Evolutionary conservation across 2,888 invertebrate species (phyloP).

Genomic region (Pilophorus perplexus): DNA sequence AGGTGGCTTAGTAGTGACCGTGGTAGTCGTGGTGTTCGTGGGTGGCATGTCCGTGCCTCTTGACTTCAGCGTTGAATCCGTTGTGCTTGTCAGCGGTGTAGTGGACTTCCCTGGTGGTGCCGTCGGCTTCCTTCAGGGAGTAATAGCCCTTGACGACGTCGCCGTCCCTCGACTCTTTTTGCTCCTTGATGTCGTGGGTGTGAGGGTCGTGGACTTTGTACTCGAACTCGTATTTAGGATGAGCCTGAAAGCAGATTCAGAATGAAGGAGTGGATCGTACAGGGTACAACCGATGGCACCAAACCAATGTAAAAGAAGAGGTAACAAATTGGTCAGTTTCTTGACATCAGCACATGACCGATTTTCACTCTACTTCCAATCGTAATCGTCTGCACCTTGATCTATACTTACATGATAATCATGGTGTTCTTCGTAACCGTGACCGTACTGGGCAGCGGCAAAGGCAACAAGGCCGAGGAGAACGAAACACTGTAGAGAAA

Average conservation of each 20-base stretch:
- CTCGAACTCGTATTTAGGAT: slow-evolving; percentile 50
- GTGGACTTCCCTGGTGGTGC: slow-evolving; percentile 48
- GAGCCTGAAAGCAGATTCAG: slow-evolving; percentile 33
- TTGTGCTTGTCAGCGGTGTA: slow-evolving; percentile 49
- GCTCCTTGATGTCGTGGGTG: slow-evolving; percentile 34
- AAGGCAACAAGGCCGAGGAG: slow-evolving; percentile 24
- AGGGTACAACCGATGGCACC: no score
- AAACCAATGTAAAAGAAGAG: no score
- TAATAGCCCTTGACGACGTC: slow-evolving; percentile 49
- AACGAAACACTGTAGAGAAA: slow-evolving; percentile 10
- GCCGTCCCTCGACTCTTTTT: slow-evolving; percentile 52
- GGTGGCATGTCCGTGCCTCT: slow-evolving; percentile 46
- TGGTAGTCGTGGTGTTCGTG: slow-evolving; percentile 20
- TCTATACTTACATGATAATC: slow-evolving; percentile 43
- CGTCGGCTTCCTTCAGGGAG: slow-evolving; percentile 50
- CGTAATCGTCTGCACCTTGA: no score
- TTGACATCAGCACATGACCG: no score
- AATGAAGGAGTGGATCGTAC: neutral
- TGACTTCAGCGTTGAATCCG: slow-evolving; percentile 50
- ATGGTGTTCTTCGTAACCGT: slow-evolving; percentile 44
- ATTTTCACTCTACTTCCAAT: no score
- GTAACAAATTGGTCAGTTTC: no score
- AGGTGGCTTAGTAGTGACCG: neutral
- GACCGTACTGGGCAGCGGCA: slow-evolving; percentile 33
- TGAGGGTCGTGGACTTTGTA: slow-evolving; percentile 53